Conservation (phyloP, 2,888 invertebrate genomes). For the Melieria picta region DNA sequence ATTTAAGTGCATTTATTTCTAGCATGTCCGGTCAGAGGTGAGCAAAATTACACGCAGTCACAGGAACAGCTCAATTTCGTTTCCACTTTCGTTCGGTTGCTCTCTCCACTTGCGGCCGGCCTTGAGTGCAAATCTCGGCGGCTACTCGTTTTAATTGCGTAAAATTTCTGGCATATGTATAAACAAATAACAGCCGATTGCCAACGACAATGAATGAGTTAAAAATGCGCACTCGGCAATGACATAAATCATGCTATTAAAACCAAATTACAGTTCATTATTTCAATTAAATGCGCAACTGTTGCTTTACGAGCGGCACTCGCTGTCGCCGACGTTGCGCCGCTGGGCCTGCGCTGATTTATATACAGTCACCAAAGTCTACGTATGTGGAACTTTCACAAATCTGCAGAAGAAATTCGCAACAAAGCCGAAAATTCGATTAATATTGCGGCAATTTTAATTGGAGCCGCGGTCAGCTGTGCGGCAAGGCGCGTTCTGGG, state of each 20-base stretch:
- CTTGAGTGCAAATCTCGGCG: too few species aligned
- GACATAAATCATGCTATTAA: conserved; percentile 31
- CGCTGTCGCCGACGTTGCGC: conserved; percentile 10
- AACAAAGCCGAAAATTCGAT: conserved; percentile 20
- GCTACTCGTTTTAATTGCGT: too few species aligned
- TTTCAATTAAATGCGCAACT: conserved; percentile 26
- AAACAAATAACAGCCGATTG: background rate
- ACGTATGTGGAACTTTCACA: conserved; percentile 27
- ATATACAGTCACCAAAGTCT: background rate
- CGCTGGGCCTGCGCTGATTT: background rate
- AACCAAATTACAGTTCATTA: conserved; percentile 30
- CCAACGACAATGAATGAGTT: background rate
- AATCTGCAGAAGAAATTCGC: conserved; percentile 10
- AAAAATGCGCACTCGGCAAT: background rate
- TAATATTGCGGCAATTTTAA: conserved; percentile 32
- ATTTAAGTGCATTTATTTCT: conserved; percentile 27
- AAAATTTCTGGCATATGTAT: background rate
- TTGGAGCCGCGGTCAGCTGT: conserved; percentile 19
- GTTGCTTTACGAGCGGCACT: conserved; percentile 8
- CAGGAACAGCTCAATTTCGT: background rate
- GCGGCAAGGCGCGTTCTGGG: conserved; percentile 21
- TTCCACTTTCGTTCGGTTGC: too few species aligned
- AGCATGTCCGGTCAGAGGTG: conserved; percentile 22
- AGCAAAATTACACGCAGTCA: conserved; percentile 22
- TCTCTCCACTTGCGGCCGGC: too few species aligned